phyloP scores from a whole-genome alignment of 2,797 vertebrate genomes.

The Anguilla pacifica region DNA sequence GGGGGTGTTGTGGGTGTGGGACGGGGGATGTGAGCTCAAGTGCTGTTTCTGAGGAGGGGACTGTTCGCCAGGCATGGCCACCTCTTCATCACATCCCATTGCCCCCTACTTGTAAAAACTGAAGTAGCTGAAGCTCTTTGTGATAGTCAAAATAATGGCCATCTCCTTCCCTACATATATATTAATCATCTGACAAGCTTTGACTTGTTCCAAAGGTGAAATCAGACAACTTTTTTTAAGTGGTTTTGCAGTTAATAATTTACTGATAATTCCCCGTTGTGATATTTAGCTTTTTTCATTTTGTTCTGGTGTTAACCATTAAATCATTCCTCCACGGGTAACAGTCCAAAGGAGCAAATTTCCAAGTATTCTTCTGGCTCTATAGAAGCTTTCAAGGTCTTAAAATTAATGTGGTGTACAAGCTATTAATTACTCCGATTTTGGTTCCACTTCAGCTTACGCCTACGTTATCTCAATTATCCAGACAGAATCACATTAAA shows the following conservation, averaged over 20 bases:
- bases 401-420: conserved; percentile 1
- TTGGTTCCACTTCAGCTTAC: not conserved
- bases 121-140: not conserved
- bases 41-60: conserved; percentile 26
- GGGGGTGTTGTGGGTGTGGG: not conserved
- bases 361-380: not conserved
- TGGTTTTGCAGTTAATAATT: not conserved
- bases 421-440: not conserved
- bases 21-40: conserved; percentile 32
- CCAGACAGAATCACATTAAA: not conserved
- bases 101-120: not conserved
- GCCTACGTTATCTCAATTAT: not conserved
- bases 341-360: not conserved
- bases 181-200: not conserved
- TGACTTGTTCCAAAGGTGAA: not conserved
- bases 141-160: not conserved
- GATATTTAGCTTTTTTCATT: not conserved
- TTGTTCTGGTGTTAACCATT: not conserved
- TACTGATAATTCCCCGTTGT: not conserved
- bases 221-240: not conserved
- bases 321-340: not conserved
- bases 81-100: not conserved
- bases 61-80: not conserved
- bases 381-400: not conserved
- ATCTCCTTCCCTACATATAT: not conserved